These are phyloP conservation scores for Galerucella pusilla DNA, from an alignment of 2,888 invertebrate species.

Conservation along the genomic window DNA sequence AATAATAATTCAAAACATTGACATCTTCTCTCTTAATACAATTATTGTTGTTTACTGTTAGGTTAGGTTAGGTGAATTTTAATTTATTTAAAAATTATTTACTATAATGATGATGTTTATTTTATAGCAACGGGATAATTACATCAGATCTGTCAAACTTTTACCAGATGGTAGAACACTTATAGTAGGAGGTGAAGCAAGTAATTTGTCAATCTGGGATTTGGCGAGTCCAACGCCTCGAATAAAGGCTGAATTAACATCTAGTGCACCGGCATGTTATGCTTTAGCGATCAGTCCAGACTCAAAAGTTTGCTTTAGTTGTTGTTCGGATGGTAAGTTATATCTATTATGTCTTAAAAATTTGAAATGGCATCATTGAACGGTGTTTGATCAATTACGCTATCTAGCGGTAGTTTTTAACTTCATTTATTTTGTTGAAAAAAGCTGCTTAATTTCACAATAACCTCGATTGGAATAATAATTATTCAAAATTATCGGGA, in stretches of 20 bases:
- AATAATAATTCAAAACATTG: too few species aligned
- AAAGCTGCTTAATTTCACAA: too few species aligned
- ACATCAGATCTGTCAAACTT: constrained; percentile 94
- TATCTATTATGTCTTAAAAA: background rate
- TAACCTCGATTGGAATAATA: too few species aligned
- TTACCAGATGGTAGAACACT: constrained; percentile 93
- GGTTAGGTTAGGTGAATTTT: too few species aligned
- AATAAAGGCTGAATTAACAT: constrained; percentile 90
- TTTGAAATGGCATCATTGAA: too few species aligned
- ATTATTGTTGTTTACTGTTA: too few species aligned
- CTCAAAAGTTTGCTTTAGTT: constrained; percentile 97
- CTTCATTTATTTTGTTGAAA: too few species aligned
- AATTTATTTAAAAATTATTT: too few species aligned
- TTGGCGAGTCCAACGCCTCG: constrained; percentile 90
- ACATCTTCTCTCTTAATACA: too few species aligned
- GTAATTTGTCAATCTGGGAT: constrained; percentile 96
- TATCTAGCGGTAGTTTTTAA: too few species aligned
- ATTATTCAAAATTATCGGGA: too few species aligned
- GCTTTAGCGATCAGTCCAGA: constrained; percentile 97
- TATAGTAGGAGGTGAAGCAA: constrained; percentile 96
- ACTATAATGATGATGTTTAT: constrained; percentile 32
- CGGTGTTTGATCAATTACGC: too few species aligned
- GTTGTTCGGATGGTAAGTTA: constrained; percentile 86
- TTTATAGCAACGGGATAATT: constrained; percentile 90
- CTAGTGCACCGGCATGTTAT: constrained; percentile 96